Evolutionary conservation across 2,888 invertebrate genomes (phyloP).

Genomic region (Megamerina dolium): DNA sequence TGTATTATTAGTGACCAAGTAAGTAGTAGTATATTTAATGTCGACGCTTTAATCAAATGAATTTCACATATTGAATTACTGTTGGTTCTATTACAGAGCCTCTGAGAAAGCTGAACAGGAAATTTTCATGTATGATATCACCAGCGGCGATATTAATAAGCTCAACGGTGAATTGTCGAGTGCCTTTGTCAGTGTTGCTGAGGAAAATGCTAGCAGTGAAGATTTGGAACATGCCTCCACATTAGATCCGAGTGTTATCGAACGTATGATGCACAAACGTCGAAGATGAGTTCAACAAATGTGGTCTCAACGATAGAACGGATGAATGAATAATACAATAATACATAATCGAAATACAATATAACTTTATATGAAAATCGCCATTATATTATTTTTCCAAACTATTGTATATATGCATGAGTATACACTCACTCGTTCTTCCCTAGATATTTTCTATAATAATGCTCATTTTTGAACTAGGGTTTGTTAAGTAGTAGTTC

Average conservation of each 20-base stretch:
- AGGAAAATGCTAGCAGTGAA: conserved; percentile 69
- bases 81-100: conserved; percentile 26
- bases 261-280: conserved; percentile 41
- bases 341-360: too few species aligned
- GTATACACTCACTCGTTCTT: too few species aligned
- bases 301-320: too few species aligned
- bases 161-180: conserved; percentile 74
- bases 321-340: too few species aligned
- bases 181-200: conserved; percentile 81
- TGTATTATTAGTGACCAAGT: conserved; percentile 75
- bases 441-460: too few species aligned
- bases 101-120: conserved; percentile 57
- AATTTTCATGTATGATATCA: conserved; percentile 82
- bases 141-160: conserved; percentile 67
- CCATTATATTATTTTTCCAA: too few species aligned
- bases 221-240: conserved; percentile 56
- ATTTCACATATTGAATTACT: background rate
- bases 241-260: conserved; percentile 40
- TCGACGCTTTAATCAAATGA: conserved; percentile 1
- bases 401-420: too few species aligned
- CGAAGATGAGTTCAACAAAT: conserved; percentile 30
- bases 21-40: too few species aligned
- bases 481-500: too few species aligned
- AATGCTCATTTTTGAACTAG: too few species aligned
- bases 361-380: too few species aligned